phyloP scores from a whole-genome alignment of 2,888 invertebrate genomes.

The Ceriagrion tenellum region DNA sequence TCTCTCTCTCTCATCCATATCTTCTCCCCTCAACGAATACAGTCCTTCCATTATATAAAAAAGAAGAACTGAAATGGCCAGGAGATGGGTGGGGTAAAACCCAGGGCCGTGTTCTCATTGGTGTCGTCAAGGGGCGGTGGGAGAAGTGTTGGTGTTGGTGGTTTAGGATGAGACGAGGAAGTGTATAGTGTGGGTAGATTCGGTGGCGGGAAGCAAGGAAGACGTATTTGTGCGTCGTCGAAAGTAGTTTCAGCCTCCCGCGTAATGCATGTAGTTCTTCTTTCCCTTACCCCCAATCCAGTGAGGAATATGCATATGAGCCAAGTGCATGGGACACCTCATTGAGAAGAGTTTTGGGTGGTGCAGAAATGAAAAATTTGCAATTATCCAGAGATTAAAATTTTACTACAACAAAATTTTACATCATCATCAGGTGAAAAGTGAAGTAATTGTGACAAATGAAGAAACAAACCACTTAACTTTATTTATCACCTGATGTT shows the following conservation, averaged over 20 bases:
- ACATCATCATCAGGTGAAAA: no score
- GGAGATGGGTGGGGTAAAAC: not conserved
- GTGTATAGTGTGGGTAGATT: no score
- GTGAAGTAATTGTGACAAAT: no score
- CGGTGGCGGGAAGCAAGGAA: not conserved
- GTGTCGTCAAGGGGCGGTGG: not conserved
- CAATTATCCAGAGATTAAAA: no score
- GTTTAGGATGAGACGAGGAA: not conserved
- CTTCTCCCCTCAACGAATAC: not conserved
- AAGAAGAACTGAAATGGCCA: not conserved
- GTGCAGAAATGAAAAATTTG: no score
- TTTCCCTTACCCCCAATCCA: not conserved
- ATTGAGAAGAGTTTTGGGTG: not conserved
- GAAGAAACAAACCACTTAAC: no score
- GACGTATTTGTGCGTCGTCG: not conserved
- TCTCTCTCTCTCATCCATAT: not conserved
- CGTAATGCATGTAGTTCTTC: not conserved
- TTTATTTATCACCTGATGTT: no score
- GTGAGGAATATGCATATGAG: not conserved
- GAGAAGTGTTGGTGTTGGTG: not conserved
- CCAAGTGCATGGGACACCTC: not conserved
- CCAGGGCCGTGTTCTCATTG: not conserved
- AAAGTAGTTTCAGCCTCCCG: not conserved
- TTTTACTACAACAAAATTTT: no score
- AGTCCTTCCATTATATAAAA: slow-evolving; percentile 26